These are phyloP conservation scores for Micoletzkya japonica DNA, from an alignment of 2,888 invertebrate genomes.

Conservation along the genomic window DNA sequence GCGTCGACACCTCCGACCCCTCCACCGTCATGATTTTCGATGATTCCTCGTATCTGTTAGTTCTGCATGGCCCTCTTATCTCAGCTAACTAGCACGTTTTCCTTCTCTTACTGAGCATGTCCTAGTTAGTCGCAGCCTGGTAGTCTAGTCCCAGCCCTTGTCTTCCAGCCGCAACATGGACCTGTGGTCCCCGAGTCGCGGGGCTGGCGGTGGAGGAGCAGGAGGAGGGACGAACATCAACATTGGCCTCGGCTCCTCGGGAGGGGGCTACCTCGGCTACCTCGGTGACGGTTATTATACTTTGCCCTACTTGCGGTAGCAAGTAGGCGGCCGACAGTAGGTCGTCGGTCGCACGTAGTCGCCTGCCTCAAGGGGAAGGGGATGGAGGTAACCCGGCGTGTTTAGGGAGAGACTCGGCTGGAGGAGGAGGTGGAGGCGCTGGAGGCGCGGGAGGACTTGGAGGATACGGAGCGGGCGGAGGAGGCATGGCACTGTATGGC, in stretches of 20 bases:
- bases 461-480: neutral
- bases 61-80: neutral
- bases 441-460: constrained; percentile 23
- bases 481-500: constrained; percentile 21
- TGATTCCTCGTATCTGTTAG: constrained; percentile 27
- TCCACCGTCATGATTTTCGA: constrained; percentile 27
- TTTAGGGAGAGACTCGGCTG: neutral
- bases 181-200: constrained; percentile 29
- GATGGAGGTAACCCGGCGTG: no score
- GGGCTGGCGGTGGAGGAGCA: neutral
- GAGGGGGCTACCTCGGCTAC: constrained; percentile 25
- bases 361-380: no score
- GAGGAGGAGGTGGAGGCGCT: constrained; percentile 5
- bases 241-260: constrained; percentile 20
- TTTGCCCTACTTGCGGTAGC: constrained; percentile 28
- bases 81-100: neutral
- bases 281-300: constrained; percentile 26
- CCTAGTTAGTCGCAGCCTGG: neutral
- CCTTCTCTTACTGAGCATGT: neutral
- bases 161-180: constrained; percentile 31
- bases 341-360: no score
- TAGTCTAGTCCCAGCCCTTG: neutral
- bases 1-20: constrained; percentile 17
- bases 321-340: constrained; percentile 30
- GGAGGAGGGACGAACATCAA: constrained; percentile 19